These are phyloP conservation scores for Ephydatia muelleri DNA, from an alignment of 37 sponge, comb jelly and placozoan genomes.

Conservation along the genomic window DNA sequence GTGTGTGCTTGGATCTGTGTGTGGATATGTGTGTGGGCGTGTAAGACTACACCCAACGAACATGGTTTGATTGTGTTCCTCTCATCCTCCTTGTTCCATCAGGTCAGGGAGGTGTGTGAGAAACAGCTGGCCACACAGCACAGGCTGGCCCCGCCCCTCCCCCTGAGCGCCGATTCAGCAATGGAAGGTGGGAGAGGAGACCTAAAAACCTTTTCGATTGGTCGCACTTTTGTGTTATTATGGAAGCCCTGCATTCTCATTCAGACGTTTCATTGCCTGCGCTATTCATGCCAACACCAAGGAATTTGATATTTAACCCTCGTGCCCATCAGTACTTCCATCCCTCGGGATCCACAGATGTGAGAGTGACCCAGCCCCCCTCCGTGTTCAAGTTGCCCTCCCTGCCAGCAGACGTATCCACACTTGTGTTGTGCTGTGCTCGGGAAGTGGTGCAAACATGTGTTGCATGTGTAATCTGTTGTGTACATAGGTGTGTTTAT, in stretches of 20 bases:
- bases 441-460: neutral
- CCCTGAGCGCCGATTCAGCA: constrained; percentile 11
- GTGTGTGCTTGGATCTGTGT: too few relatives aligned
- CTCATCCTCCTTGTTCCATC: neutral
- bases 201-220: neutral
- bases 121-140: constrained; percentile 66
- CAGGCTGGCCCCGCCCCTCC: constrained; percentile 47
- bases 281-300: constrained; percentile 78
- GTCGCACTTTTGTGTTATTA: neutral
- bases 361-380: constrained; percentile 75
- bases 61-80: neutral
- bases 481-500: too few relatives aligned
- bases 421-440: too few relatives aligned
- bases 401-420: constrained; percentile 34
- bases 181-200: constrained; percentile 51
- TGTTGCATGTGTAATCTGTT: constrained; percentile 29
- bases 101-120: constrained; percentile 78
- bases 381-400: constrained; percentile 67
- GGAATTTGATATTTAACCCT: constrained; percentile 66
- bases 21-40: neutral
- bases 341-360: constrained; percentile 64
- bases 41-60: neutral
- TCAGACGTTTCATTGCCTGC: constrained; percentile 79
- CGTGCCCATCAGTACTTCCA: constrained; percentile 86
- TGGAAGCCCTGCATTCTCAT: neutral